phyloP scores from a whole-genome alignment of 2,113 vertebrate genomes.

The Rynchops niger region DNA sequence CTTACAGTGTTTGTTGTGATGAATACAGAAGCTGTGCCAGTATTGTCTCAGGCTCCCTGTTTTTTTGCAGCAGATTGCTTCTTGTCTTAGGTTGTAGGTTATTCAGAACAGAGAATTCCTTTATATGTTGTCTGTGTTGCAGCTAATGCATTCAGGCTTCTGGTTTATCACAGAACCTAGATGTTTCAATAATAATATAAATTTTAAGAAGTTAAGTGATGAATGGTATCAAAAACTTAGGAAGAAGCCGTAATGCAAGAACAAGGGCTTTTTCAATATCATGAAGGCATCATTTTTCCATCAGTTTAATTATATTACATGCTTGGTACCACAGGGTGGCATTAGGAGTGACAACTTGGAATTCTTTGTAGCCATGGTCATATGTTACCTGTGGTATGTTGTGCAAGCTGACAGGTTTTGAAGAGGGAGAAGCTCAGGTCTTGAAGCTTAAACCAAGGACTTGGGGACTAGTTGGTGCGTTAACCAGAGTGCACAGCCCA shows the following conservation, averaged over 20 bases:
- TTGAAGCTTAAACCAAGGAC: accelerated
- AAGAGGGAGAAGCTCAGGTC: neutral
- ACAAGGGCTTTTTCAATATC: neutral
- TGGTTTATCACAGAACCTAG: neutral
- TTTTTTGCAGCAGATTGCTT: neutral
- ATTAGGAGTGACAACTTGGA: accelerated
- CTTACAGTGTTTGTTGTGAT: accelerated
- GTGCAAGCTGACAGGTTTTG: neutral
- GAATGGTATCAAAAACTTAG: accelerated
- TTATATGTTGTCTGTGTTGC: neutral
- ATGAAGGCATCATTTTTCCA: neutral
- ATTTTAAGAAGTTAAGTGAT: too few species aligned
- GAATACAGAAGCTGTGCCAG: neutral
- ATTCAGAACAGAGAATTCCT: neutral
- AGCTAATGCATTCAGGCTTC: neutral
- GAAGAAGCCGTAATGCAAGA: neutral
- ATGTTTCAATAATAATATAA: accelerated
- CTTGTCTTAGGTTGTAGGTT: neutral
- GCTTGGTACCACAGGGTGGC: neutral
- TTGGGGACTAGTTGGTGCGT: neutral
- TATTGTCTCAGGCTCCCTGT: accelerated
- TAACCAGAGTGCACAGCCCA: accelerated
- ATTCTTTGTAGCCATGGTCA: accelerated
- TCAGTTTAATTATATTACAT: accelerated
- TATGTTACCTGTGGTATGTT: accelerated